These are phyloP conservation scores for Mirounga angustirostris DNA, from an alignment of 2,113 vertebrate species.

Conservation along the genomic window DNA sequence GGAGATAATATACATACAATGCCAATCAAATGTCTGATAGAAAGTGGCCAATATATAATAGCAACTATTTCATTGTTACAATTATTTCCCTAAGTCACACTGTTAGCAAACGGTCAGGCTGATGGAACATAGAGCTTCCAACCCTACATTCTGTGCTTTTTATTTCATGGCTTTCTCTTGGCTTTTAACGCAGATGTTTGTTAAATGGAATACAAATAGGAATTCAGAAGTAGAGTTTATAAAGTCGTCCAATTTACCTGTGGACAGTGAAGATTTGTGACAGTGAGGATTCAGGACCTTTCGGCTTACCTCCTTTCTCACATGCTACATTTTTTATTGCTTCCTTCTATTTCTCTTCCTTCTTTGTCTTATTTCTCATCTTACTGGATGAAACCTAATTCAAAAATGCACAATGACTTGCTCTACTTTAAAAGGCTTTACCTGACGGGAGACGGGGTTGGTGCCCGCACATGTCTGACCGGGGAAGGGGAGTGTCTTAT, in stretches of 20 bases:
- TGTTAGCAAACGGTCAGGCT: background rate
- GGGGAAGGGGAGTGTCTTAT: conserved; percentile 97
- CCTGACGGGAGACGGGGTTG: conserved; percentile 96
- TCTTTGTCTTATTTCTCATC: background rate
- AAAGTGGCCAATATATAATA: background rate
- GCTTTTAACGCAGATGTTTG: background rate
- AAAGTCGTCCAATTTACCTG: background rate
- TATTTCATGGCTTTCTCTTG: background rate
- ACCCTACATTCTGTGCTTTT: background rate
- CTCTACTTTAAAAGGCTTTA: conserved; percentile 80
- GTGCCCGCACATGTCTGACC: conserved; percentile 96
- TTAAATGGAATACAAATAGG: background rate
- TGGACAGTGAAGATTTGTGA: background rate
- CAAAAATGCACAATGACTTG: background rate
- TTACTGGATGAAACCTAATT: background rate
- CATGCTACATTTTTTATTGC: background rate
- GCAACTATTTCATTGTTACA: background rate
- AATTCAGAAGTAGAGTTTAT: background rate
- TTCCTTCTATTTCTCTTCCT: background rate
- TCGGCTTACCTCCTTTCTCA: background rate
- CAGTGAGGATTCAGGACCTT: background rate
- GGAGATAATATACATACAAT: background rate
- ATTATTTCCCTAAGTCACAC: background rate
- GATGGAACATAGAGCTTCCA: background rate
- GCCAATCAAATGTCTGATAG: background rate